Percentiles rank a stretch among this genome's conserved stretches.
Evolutionary conservation across 1,140 invertebrate genomes (phyloP).

Genomic region (Oscheius sp.): DNA sequence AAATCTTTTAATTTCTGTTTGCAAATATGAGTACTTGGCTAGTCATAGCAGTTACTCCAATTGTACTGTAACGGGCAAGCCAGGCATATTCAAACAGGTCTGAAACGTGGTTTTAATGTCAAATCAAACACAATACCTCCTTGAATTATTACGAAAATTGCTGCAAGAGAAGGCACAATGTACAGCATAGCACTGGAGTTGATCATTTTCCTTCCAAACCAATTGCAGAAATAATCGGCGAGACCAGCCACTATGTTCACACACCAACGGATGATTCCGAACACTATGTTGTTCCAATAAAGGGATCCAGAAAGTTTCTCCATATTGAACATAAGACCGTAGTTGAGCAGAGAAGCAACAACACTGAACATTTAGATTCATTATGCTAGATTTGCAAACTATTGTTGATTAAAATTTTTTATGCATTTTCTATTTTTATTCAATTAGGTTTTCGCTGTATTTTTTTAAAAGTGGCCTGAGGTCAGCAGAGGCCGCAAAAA

Average conservation of each 20-base stretch:
- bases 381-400: no score
- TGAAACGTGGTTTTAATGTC: background rate
- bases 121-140: background rate
- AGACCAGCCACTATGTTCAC: conserved; percentile 22
- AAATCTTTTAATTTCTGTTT: no score
- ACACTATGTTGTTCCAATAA: conserved; percentile 30
- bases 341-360: conserved; percentile 34
- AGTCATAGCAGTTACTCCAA: conserved; percentile 18
- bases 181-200: conserved; percentile 16
- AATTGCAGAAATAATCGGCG: conserved; percentile 6
- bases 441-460: no score
- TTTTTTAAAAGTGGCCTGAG: no score
- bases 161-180: conserved; percentile 8
- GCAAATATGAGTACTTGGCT: conserved; percentile 12
- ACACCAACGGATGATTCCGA: conserved; percentile 22
- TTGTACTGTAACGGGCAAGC: background rate
- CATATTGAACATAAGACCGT: conserved; percentile 43
- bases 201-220: conserved; percentile 32
- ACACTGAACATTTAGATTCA: conserved; percentile 9
- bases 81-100: background rate
- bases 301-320: conserved; percentile 38
- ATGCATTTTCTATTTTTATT: no score
- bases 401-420: no score
- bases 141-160: conserved; percentile 12
- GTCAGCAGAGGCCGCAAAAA: no score